phyloP scores from a whole-genome alignment of 2,113 vertebrate species.

The Chascanopsetta lugubris region DNA sequence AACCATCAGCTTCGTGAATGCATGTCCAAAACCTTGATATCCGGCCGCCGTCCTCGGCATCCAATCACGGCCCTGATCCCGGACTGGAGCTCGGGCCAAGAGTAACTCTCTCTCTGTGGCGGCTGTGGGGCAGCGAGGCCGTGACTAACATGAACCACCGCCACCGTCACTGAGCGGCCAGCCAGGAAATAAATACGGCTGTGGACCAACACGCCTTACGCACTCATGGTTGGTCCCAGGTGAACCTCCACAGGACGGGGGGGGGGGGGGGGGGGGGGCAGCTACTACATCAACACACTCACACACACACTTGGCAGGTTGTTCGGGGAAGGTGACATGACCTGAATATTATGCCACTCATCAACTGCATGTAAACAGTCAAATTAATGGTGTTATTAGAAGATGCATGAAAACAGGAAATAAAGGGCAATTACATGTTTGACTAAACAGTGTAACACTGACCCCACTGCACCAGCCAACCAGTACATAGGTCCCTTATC shows the following conservation, averaged over 20 bases:
- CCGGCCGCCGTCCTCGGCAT: conserved; percentile 29
- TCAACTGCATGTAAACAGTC: background rate
- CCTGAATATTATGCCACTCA: conserved; percentile 14
- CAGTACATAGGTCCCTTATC: background rate
- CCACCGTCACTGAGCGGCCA: conserved; percentile 52
- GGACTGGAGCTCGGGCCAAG: conserved; percentile 49
- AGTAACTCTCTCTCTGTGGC: conserved; percentile 59
- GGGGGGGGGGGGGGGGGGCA: background rate
- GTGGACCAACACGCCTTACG: conserved; percentile 31
- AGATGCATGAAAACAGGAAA: background rate
- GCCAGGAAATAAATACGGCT: conserved; percentile 61
- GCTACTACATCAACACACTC: conserved; percentile 11
- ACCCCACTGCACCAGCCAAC: background rate
- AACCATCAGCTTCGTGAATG: conserved; percentile 40
- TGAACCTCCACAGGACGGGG: conserved; percentile 26
- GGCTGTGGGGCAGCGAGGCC: conserved; percentile 50
- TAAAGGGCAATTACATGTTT: background rate
- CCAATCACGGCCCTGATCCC: conserved; percentile 35
- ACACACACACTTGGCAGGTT: conserved; percentile 6
- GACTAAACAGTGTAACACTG: background rate
- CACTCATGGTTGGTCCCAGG: conserved; percentile 43
- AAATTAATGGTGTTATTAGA: conserved; percentile 4
- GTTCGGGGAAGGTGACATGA: background rate
- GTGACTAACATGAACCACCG: conserved; percentile 71
- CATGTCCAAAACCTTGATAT: conserved; percentile 61